Percentiles rank a stretch among this genome's conserved stretches.
Evolutionary conservation across 2,797 vertebrate species (phyloP).

Genomic region (Columba guinea): DNA sequence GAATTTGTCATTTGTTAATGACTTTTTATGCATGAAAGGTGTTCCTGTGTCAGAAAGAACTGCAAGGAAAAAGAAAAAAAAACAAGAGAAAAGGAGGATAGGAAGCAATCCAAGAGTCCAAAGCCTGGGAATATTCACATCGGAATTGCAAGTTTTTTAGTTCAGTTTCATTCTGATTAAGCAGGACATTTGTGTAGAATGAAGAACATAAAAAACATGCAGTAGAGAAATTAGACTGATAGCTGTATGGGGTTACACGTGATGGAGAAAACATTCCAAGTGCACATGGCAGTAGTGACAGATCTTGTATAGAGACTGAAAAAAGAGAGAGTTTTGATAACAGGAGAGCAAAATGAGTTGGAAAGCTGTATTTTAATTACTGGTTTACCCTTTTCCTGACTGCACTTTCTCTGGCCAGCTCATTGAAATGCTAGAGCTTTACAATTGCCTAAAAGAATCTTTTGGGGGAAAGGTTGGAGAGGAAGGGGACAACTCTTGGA

Average conservation of each 20-base stretch:
- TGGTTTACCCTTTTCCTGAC: background rate
- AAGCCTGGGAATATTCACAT: background rate
- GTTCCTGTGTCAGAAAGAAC: background rate
- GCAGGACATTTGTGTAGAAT: background rate
- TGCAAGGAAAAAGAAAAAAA: background rate
- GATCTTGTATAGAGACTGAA: background rate
- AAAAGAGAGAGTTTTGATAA: background rate
- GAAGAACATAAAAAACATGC: background rate
- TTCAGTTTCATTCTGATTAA: background rate
- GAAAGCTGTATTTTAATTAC: background rate
- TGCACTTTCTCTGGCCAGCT: background rate
- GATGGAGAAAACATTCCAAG: background rate
- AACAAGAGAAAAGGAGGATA: background rate
- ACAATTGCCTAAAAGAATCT: background rate
- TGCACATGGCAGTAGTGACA: background rate
- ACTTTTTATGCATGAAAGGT: background rate
- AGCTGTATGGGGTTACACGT: background rate
- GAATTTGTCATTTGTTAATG: background rate
- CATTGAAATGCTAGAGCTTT: background rate
- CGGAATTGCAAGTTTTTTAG: background rate
- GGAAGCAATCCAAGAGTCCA: background rate
- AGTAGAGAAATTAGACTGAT: background rate
- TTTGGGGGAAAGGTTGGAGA: background rate
- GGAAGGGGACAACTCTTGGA: background rate
- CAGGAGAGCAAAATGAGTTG: background rate